Base-by-base conservation (phyloP, 2,113 vertebrate genomes). In the Haplotaxodon microlepis region DNA sequence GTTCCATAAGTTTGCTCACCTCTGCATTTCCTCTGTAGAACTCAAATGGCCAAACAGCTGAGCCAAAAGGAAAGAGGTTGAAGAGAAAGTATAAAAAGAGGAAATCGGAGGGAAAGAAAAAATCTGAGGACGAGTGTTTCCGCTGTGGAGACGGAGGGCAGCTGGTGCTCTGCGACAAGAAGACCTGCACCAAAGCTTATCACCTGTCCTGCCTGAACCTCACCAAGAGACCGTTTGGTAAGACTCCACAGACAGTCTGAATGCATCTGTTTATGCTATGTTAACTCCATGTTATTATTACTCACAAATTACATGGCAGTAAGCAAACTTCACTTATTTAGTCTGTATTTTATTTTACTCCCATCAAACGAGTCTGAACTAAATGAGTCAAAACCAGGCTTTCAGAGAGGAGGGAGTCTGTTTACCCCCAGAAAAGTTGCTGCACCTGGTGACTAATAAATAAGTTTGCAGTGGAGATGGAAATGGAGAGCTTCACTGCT, bases 121-220 rank as follows among this genome's bases (percentile, higher is more conserved):
- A 95, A 50, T 98, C 98, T 0, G 98, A 99, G 82, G 99, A 99
- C 4, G 98, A 99, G 85, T 99, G 98, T 94, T 99, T 99, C 96
- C 98, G 99, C 88, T 99, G 99, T 1, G 96, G 98, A 0, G 98
- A 99, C 1, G 98, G 98, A 4, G 99, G 99, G 1, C 97, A 99
- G 93, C 96, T 99, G 94, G 98, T 99, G 3, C 89, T 99, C 34
- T 99, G 99, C 1, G 98, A 97, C 93, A 98, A 97, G 89, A 99
- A 98, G 93, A 96, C 95, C 78, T 99, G 99, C 94, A 98, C 98
- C 93, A 99, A 99, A 96, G 97, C 99, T 1, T 99, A 98, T 90
- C 99, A 99, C 93, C 97, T 99, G 85, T 97, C 97, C 90, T 99
- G 99, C 86, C 97, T 99, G 47, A 97, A 97, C 87, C 97, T 98